Evolutionary conservation across 2,888 invertebrate species (phyloP), one percentile per base, ranked within the genome.

Genomic region (Caenorhabditis sulstoni): DNA sequence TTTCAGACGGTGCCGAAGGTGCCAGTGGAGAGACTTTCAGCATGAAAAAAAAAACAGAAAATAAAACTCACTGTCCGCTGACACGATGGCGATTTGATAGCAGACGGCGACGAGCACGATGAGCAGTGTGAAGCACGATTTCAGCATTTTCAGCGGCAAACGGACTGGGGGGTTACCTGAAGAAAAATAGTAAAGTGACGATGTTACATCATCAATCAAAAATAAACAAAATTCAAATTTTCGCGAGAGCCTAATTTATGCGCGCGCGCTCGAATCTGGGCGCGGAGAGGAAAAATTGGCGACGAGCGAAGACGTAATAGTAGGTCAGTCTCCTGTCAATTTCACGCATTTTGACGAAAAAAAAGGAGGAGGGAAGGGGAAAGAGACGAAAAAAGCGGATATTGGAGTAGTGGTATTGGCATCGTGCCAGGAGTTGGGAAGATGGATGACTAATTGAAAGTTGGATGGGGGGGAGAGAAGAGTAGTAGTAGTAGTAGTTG

Each of bases 71-170:
- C 67, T 58, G 14, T 58, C 58, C 39, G 49, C 57, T 14, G 67
- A 29, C 4, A 29, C 29, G 29, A 29, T 49, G 39, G 49, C 67
- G 41, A 49, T 47, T 22, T 47, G 22, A 5, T 49, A 67, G 47
- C 20, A 47, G 29, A 35, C 41, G 12, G 58, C 20, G 29, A 67
- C 11, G 22, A 67, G 58, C 35, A 67, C 50, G 23, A 55, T 14
- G 18, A 67, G 41, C 49, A 67, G 16, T 45, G 67, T 58, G 57
- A 67, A 16, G 22, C 57, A 58, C 7, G 67, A 67, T 67, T 58
- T 67, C 67, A 67, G 58, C 67, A 67, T 67, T 67, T 49, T 67
- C 7, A 3, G 29, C 4, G 29, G 29, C 29, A 29, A 7, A 29
- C 3, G 29, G 7, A 3, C 7, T 12, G 16, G 14, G 61, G 39